These are phyloP conservation scores for Corythoichthys intestinalis DNA, from an alignment of 2,113 vertebrate species.

Conservation along the genomic window DNA sequence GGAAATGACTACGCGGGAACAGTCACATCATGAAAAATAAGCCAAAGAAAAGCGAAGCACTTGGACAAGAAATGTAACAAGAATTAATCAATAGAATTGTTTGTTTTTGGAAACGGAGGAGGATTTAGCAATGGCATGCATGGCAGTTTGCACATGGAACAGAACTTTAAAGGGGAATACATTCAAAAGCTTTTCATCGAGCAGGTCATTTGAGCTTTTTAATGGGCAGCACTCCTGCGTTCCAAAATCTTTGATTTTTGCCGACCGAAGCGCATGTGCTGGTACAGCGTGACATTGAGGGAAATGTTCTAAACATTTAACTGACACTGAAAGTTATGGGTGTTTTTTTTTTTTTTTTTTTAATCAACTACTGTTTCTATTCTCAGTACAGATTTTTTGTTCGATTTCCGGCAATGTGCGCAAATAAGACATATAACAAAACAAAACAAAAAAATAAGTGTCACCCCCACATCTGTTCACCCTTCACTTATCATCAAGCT, in stretches of 20 bases:
- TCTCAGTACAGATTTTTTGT: background rate
- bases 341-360: no score
- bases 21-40: conserved; percentile 77
- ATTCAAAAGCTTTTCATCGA: conserved; percentile 66
- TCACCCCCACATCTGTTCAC: background rate
- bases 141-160: conserved; percentile 88
- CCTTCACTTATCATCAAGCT: background rate
- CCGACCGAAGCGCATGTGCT: background rate
- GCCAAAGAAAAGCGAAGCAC: conserved; percentile 79
- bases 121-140: conserved; percentile 92
- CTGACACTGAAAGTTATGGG: background rate
- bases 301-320: background rate
- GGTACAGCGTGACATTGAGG: background rate
- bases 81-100: conserved; percentile 72
- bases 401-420: background rate
- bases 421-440: background rate
- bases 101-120: conserved; percentile 63
- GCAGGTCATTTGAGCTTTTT: conserved; percentile 42
- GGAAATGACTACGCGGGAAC: conserved; percentile 79
- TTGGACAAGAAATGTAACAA: conserved; percentile 88
- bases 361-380: background rate
- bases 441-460: background rate
- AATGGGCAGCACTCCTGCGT: conserved; percentile 24
- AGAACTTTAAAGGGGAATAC: conserved; percentile 92
- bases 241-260: conserved; percentile 26